Evolutionary conservation across 2,113 vertebrate genomes (phyloP).

Genomic region (Percina caprodes): DNA sequence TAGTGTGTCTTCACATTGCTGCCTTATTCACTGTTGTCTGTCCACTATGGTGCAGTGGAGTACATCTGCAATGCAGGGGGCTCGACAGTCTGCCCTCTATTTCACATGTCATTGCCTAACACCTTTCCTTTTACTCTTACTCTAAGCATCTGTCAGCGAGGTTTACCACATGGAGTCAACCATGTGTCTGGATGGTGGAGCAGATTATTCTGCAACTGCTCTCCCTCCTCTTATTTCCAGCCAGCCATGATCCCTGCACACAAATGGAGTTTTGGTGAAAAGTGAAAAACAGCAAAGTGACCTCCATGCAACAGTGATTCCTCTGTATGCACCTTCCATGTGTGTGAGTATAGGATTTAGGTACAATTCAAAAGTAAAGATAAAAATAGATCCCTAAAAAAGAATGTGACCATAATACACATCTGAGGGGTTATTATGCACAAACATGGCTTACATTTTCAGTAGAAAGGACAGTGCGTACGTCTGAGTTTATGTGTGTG

Average conservation of each 20-base stretch:
- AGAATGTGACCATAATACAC: neutral
- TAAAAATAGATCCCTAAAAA: neutral
- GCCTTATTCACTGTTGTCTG: slow-evolving; percentile 61
- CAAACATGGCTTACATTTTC: slow-evolving; percentile 16
- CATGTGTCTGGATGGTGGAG: slow-evolving; percentile 60
- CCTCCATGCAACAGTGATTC: slow-evolving; percentile 3
- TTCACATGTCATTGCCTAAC: slow-evolving; percentile 82
- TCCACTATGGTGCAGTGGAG: slow-evolving; percentile 72
- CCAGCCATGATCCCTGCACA: slow-evolving; percentile 48
- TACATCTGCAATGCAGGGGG: slow-evolving; percentile 78
- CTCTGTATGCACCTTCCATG: slow-evolving; percentile 2
- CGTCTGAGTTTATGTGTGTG: slow-evolving; percentile 17
- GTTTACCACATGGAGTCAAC: slow-evolving; percentile 73
- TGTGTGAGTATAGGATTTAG: neutral
- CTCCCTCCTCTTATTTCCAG: slow-evolving; percentile 38
- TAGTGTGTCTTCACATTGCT: slow-evolving; percentile 46
- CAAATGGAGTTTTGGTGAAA: slow-evolving; percentile 41
- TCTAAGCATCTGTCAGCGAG: slow-evolving; percentile 76
- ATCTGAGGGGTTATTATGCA: slow-evolving; percentile 11
- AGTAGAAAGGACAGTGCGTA: slow-evolving; percentile 24
- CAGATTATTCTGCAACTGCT: slow-evolving; percentile 59
- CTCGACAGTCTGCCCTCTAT: slow-evolving; percentile 78
- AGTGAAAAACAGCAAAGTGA: slow-evolving; percentile 44
- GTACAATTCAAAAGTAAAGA: neutral
- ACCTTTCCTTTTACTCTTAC: slow-evolving; percentile 75